These are phyloP conservation scores for Brachionus koreanus DNA, from an alignment of 1,140 invertebrate genomes.

Conservation along the genomic window DNA sequence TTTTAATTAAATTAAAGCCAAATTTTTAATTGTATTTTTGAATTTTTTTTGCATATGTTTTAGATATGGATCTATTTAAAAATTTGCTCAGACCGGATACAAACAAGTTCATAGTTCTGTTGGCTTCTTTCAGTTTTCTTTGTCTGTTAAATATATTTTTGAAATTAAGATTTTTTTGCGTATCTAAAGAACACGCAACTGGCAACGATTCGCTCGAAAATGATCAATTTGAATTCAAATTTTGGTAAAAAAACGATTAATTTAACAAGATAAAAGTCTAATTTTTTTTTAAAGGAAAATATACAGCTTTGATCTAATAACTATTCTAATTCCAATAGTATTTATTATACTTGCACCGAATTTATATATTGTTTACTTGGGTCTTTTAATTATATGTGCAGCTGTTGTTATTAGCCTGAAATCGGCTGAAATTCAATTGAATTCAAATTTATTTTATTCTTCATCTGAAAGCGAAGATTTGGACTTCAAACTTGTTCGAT, in stretches of 20 bases:
- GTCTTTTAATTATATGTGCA: not conserved
- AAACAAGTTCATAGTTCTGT: not conserved
- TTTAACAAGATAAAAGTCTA: not conserved
- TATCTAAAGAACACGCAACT: not conserved
- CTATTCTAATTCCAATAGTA: not conserved
- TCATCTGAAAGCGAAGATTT: not conserved
- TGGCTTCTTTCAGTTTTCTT: not conserved
- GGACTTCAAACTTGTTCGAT: not conserved
- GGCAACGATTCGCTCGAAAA: not conserved
- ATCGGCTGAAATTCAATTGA: not conserved
- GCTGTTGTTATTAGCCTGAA: not conserved
- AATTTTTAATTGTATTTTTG: not conserved
- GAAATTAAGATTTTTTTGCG: not conserved
- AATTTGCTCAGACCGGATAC: not conserved
- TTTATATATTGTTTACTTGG: not conserved
- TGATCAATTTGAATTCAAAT: not conserved
- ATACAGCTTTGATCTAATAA: not conserved
- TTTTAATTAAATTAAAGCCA: not conserved
- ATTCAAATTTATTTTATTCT: not conserved
- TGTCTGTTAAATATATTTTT: not conserved
- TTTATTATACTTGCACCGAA: not conserved
- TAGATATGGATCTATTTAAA: not conserved
- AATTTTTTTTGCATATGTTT: not conserved
- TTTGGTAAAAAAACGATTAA: not conserved
- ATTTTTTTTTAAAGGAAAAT: not conserved